Evolutionary conservation across 1,140 invertebrate species (phyloP), one percentile per base, ranked within the genome.

Genomic region (Scaptomyza hsui): DNA sequence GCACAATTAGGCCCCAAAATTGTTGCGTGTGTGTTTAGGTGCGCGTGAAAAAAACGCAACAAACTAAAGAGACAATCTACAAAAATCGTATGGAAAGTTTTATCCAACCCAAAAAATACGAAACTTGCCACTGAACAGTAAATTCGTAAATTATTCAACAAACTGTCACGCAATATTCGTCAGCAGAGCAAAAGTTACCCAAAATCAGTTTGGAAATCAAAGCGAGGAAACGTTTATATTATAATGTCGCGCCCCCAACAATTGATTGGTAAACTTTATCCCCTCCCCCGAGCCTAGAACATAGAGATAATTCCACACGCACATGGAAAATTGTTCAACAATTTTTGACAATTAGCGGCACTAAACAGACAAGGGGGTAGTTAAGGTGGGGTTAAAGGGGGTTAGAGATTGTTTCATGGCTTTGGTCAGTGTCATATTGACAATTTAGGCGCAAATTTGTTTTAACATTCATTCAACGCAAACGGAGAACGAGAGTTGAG

Each of bases 271-370:
- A 63, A 15, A 52, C 9, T 61, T 21, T n/a, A n/a, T 4, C n/a
- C 7, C 37, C 37, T 13, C 21, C 2, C n/a, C n/a, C n/a, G n/a
- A n/a, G n/a, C n/a, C n/a, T n/a, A n/a, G n/a, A 12, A 7, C 0
- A 18, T 13, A 32, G 10, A 55, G 67, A 63, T 70, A 70, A 70
- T 64, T 32, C 67, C 35, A 69, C 75, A 77, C 76, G 63, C 72
- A 71, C 60, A 67, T 57, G 49, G 39, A 67, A 79, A 76, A 82
- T n/a, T 88, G 78, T 69, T 60, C 53, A 89, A 89, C 80, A 81
- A 86, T 89, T 89, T 89, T 86, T 80, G 72, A 90, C 88, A 89
- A 89, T 89, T 89, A 88, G 81, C 86, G 86, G 88, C 82, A 75
- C 75, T 86, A 83, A 89, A 88, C 78, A 89, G 88, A 18, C 19